Evolutionary conservation across 2,888 invertebrate species (phyloP), one percentile per base, ranked within the genome.

Genomic region (Scrobipalpa atriplicella): DNA sequence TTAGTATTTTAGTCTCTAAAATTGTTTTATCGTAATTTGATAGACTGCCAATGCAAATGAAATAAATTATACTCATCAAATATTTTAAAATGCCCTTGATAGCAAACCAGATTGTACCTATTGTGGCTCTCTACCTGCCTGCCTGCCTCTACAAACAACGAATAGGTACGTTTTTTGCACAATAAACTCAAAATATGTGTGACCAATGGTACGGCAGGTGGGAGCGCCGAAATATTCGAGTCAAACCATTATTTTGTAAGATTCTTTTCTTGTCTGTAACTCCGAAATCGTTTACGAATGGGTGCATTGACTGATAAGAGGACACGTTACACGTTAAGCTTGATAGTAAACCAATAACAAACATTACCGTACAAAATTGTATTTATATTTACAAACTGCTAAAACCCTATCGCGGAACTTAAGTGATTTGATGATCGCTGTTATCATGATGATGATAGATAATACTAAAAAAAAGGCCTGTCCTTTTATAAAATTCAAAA

Each of bases 221-320:
- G 16, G 18, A 63, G 63, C 13, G 19, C 38, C 58, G 38, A 21
- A 56, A 13, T 52, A 60, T 38, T 38, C 38, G 38, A 60, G 38
- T 7, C n/a, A 36, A 36, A 36, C n/a, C 18, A 16, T 38, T 58
- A 60, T 58, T 11, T 54, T n/a, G 21, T 29, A 19, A n/a, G 58
- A 29, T 36, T 58, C 21, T 36, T 58, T 16, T 58, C 58, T 58
- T 58, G 58, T 16, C n/a, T 58, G 58, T 41, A 62, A 62, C n/a
- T 47, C 47, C 29, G n/a, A 62, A 62, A 47, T 62, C 29, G 62
- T 47, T 29, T 29, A 47, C 52, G 41, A 39, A 43, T 52, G 80
- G 82, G 89, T 86, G 85, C 87, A 85, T 70, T 88, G 89, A 83
- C 88, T 77, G 89, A 89, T 89, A 89, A 88, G 77, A 67, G 66